Evolutionary conservation across 2,888 invertebrate genomes (phyloP).

Genomic region (Nudaria mundana): DNA sequence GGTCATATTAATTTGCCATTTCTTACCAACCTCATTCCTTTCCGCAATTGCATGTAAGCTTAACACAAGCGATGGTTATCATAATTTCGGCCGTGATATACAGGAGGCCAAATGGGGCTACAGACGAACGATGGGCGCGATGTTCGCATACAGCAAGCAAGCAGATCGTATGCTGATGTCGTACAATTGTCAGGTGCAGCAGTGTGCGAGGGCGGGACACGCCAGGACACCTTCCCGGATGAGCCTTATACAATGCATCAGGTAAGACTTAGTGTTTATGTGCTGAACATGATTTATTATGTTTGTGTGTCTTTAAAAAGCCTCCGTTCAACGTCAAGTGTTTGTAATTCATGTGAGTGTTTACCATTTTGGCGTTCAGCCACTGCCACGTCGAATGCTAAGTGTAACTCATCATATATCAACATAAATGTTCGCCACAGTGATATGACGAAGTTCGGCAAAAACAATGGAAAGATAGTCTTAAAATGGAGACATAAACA

Average conservation of each 20-base stretch:
- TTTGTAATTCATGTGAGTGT: conserved; percentile 27
- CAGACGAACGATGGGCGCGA: conserved; percentile 77
- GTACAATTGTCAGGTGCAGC: conserved; percentile 79
- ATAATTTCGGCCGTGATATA: conserved; percentile 50
- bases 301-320: conserved; percentile 8
- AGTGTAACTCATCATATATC: conserved; percentile 3
- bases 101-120: conserved; percentile 81
- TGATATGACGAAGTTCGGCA: conserved; percentile 4
- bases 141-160: conserved; percentile 79
- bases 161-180: conserved; percentile 79
- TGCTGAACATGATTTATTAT: too few relatives aligned
- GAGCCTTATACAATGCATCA: conserved; percentile 91
- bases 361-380: conserved; percentile 46
- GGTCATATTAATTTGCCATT: conserved; percentile 7
- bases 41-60: conserved; percentile 29
- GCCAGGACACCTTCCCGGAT: conserved; percentile 72
- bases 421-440: neutral
- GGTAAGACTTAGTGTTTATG: conserved; percentile 67
- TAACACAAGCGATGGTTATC: conserved; percentile 49
- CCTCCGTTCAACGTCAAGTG: conserved; percentile 17
- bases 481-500: conserved; percentile 28
- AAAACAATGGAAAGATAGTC: conserved; percentile 6
- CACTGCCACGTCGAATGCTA: conserved; percentile 32
- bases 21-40: conserved; percentile 9
- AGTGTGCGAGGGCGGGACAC: conserved; percentile 69